These are phyloP conservation scores for Mycalesis mineus DNA, from an alignment of 2,888 invertebrate species.

Conservation along the genomic window DNA sequence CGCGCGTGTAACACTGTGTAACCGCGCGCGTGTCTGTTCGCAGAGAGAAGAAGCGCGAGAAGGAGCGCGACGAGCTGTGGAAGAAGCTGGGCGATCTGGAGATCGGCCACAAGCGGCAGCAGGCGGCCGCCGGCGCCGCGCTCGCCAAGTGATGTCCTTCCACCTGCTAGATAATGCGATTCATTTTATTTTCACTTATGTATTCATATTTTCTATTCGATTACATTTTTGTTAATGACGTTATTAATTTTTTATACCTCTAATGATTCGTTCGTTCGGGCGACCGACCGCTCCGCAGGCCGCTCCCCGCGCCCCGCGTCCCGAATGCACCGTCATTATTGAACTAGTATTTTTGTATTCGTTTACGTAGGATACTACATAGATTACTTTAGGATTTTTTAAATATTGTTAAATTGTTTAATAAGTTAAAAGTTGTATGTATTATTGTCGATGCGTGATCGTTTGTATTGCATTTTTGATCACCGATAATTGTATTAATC, in stretches of 20 bases:
- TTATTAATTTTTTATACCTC: constrained; percentile 70
- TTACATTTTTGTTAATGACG: constrained; percentile 74
- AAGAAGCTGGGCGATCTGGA: constrained; percentile 95
- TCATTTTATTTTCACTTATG: constrained; percentile 69
- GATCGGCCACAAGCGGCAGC: constrained; percentile 80
- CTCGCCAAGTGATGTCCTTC: constrained; percentile 77
- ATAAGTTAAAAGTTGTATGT: constrained; percentile 75
- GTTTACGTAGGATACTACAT: constrained; percentile 60
- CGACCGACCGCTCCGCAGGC: constrained; percentile 30
- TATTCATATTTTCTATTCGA: constrained; percentile 74
- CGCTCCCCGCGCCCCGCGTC: constrained; percentile 27
- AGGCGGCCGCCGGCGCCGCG: constrained; percentile 40
- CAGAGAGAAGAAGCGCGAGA: constrained; percentile 96
- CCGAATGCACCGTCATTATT: constrained; percentile 55
- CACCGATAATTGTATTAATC: constrained; percentile 64
- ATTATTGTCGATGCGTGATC: constrained; percentile 63
- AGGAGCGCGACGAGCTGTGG: constrained; percentile 98
- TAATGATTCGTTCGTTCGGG: constrained; percentile 52
- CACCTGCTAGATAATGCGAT: constrained; percentile 66
- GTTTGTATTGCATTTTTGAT: constrained; percentile 66
- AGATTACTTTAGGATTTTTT: constrained; percentile 71
- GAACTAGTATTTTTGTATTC: constrained; percentile 62
- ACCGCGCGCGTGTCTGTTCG: constrained; percentile 30
- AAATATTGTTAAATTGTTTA: constrained; percentile 75
- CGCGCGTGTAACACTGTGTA: neutral